Conservation (phyloP, 1,140 invertebrate species). For the Aphidius ervi region DNA sequence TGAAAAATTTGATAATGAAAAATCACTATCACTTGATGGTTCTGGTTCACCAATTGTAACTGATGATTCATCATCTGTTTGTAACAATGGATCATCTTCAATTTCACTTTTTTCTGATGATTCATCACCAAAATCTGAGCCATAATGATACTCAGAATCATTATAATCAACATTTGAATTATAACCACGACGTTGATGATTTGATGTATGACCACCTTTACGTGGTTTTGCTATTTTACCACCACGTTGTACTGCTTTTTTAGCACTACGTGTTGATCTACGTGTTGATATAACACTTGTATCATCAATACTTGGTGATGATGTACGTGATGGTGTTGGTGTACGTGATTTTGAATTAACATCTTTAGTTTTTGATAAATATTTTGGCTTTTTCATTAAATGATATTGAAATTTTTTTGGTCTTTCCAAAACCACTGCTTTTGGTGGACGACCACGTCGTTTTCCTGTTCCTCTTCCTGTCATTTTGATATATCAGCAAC, state of each 20-base stretch:
- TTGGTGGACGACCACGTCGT: constrained; percentile 82
- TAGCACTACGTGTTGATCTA: constrained; percentile 40
- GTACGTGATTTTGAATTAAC: constrained; percentile 65
- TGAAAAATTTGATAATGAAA: constrained; percentile 72
- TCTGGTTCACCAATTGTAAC: constrained; percentile 62
- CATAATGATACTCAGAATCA: constrained; percentile 85
- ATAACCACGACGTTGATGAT: constrained; percentile 64
- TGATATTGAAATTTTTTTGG: constrained; percentile 81
- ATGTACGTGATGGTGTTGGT: constrained; percentile 69
- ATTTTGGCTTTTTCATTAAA: constrained; percentile 88
- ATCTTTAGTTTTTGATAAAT: constrained; percentile 68
- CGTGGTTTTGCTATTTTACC: constrained; percentile 36
- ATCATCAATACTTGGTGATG: constrained; percentile 67
- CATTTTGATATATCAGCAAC: constrained; percentile 55
- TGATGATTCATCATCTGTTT: constrained; percentile 63
- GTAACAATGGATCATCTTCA: constrained; percentile 64
- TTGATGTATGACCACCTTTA: constrained; percentile 59
- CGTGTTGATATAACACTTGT: constrained; percentile 56
- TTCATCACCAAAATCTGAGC: constrained; percentile 83
- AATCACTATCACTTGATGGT: constrained; percentile 76
- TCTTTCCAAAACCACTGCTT: constrained; percentile 78
- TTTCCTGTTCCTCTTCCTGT: constrained; percentile 74
- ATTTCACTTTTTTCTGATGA: constrained; percentile 75
- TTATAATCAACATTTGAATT: constrained; percentile 71
- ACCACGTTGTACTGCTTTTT: constrained; percentile 52